Conservation (phyloP, 1,140 invertebrate species). For the Nasonia giraulti region DNA sequence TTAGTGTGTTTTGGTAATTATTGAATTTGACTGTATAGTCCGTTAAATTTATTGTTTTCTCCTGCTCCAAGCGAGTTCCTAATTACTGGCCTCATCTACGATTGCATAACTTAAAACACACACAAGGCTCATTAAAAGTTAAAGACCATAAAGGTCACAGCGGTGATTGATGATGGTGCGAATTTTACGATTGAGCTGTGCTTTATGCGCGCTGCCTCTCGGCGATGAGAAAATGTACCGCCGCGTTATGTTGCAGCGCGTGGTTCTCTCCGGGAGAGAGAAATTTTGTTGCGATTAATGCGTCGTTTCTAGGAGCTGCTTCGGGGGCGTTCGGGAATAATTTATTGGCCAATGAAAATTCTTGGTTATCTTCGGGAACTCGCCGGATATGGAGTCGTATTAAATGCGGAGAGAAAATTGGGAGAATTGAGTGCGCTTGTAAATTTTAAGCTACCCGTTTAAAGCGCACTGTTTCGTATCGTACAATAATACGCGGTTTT, state of each 20-base stretch:
- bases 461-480: too few species aligned
- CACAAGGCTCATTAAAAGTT: not conserved
- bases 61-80: not conserved
- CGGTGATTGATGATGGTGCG: not conserved
- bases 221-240: constrained; percentile 7
- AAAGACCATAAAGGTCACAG: not conserved
- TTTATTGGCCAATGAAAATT: not conserved
- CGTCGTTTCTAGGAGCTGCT: not conserved
- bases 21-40: too few species aligned
- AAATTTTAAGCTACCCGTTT: too few species aligned
- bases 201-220: not conserved
- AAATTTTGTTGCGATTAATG: not conserved
- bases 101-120: not conserved
- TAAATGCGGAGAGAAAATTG: not conserved
- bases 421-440: not conserved
- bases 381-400: not conserved
- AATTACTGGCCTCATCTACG: not conserved
- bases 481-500: too few species aligned
- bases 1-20: too few species aligned
- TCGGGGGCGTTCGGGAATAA: not conserved
- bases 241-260: not conserved
- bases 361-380: not conserved
- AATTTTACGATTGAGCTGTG: constrained; percentile 29
- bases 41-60: too few species aligned
- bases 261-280: not conserved